These are phyloP conservation scores for Cardiocondyla obscurior DNA, from an alignment of 1,140 invertebrate species.

Conservation along the genomic window DNA sequence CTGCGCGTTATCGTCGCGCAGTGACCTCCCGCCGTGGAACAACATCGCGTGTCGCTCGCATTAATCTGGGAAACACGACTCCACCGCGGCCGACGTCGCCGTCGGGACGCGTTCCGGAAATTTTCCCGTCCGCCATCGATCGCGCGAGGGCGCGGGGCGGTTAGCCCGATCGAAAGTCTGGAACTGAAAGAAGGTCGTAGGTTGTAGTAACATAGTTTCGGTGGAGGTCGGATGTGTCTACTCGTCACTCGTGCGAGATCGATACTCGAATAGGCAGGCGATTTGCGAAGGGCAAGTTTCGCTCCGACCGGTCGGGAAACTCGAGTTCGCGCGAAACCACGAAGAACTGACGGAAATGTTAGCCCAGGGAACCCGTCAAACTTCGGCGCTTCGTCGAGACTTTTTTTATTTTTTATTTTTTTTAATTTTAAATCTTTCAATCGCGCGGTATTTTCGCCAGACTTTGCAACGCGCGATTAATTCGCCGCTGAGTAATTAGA, in stretches of 20 bases:
- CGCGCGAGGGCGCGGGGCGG: background rate
- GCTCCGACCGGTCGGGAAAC: background rate
- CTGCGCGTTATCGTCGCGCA: constrained; percentile 55
- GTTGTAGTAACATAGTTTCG: constrained; percentile 44
- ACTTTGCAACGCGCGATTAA: background rate
- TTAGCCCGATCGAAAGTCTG: constrained; percentile 19
- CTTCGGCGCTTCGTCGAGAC: background rate
- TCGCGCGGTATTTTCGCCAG: background rate
- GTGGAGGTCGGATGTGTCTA: constrained; percentile 43
- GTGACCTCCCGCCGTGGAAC: constrained; percentile 36
- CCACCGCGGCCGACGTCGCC: background rate
- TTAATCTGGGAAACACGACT: background rate
- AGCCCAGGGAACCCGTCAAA: background rate
- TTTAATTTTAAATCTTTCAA: no score
- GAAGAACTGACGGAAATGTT: background rate
- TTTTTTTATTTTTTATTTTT: no score
- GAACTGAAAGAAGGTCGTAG: constrained; percentile 27
- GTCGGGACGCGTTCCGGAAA: background rate
- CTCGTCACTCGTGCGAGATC: constrained; percentile 30
- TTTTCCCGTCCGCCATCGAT: constrained; percentile 3
- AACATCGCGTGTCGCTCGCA: constrained; percentile 24
- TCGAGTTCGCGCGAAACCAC: background rate
- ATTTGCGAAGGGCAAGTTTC: constrained; percentile 1
- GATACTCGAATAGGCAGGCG: constrained; percentile 24
- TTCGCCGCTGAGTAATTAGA: background rate